Conservation (phyloP, 2,797 vertebrate species). For the Malacoctenus gilli region DNA sequence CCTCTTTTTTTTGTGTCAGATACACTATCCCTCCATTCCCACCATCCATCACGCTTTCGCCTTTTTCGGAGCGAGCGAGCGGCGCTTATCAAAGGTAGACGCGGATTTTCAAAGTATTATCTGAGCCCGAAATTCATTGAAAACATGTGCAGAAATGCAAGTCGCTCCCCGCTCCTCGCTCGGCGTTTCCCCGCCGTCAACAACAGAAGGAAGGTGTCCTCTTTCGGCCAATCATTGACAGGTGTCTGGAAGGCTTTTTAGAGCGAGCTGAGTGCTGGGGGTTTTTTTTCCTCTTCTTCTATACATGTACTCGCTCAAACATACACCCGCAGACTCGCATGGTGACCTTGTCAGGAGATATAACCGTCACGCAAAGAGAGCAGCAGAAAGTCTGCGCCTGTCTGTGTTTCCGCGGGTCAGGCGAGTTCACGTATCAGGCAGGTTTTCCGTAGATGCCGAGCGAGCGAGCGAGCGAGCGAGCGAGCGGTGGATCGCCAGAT, state of each 20-base stretch:
- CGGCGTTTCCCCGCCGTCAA: constrained; percentile 53
- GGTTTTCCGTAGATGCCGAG: constrained; percentile 34
- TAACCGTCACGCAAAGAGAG: constrained; percentile 54
- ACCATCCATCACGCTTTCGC: constrained; percentile 55
- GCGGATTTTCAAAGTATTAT: constrained; percentile 60
- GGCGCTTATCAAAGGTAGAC: constrained; percentile 67
- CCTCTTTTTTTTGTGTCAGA: constrained; percentile 29
- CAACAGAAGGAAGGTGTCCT: constrained; percentile 52
- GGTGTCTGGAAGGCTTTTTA: constrained; percentile 63
- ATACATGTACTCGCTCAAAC: constrained; percentile 30
- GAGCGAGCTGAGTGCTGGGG: constrained; percentile 27
- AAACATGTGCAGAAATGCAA: constrained; percentile 56
- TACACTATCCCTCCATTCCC: constrained; percentile 14
- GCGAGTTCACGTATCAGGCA: constrained; percentile 25
- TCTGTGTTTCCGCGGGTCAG: too few species aligned
- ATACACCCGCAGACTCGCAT: constrained; percentile 25
- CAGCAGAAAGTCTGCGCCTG: constrained; percentile 32
- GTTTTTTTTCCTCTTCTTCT: constrained; percentile 9
- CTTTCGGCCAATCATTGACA: constrained; percentile 69
- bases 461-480: too few species aligned
- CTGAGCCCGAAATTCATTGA: constrained; percentile 60
- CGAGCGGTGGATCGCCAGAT: too few species aligned
- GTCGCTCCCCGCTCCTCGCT: constrained; percentile 28
- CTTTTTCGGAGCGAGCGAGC: constrained; percentile 37
- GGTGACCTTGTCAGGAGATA: constrained; percentile 68